These are phyloP conservation scores for Drosophila testacea DNA, from an alignment of 2,888 invertebrate genomes.

Conservation along the genomic window DNA sequence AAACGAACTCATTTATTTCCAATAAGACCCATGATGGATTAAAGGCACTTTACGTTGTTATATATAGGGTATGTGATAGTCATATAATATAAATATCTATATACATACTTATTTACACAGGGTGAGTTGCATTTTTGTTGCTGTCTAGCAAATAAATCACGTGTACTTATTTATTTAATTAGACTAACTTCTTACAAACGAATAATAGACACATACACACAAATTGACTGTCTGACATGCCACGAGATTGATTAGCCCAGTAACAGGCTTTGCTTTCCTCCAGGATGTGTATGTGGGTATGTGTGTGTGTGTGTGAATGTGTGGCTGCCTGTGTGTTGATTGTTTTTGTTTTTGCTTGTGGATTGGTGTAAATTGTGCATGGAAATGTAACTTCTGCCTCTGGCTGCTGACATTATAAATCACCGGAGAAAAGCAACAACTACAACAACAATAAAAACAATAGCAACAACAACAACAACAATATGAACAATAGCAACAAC, in stretches of 20 bases:
- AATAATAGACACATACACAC: constrained; percentile 75
- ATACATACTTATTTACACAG: background rate
- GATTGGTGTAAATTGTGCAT: constrained; percentile 80
- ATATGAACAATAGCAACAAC: constrained; percentile 27
- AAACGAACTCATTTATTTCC: background rate
- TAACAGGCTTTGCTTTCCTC: constrained; percentile 64
- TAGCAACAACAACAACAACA: constrained; percentile 7
- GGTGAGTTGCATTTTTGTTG: constrained; percentile 32
- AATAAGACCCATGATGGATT: constrained; percentile 9
- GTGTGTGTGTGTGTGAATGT: constrained; percentile 7
- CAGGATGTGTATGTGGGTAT: constrained; percentile 14
- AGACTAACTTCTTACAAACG: constrained; percentile 80
- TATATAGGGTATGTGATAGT: constrained; percentile 10
- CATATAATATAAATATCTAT: background rate
- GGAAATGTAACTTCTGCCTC: constrained; percentile 80
- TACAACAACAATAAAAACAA: constrained; percentile 4
- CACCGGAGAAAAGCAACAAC: constrained; percentile 63
- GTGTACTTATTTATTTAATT: constrained; percentile 81
- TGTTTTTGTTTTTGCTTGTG: constrained; percentile 50
- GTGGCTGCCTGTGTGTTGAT: constrained; percentile 40
- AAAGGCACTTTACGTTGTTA: background rate
- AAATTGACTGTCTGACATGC: constrained; percentile 81
- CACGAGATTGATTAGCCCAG: constrained; percentile 79
- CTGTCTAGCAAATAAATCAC: constrained; percentile 76
- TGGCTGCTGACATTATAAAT: constrained; percentile 81